Evolutionary conservation across 2,888 invertebrate genomes (phyloP).

Genomic region (Nomada lathburiana): DNA sequence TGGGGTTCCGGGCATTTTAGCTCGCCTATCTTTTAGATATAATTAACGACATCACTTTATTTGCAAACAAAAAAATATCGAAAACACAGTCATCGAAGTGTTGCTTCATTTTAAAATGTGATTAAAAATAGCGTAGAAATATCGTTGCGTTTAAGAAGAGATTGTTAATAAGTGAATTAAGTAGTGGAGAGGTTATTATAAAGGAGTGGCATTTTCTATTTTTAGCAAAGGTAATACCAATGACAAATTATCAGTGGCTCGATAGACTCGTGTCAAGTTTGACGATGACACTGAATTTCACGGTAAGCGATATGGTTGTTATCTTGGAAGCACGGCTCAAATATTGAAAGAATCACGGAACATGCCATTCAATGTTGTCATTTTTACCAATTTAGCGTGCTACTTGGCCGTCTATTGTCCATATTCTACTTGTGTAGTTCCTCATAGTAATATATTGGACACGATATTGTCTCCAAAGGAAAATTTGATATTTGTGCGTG

Average conservation of each 20-base stretch:
- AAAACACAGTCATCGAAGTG: not conserved
- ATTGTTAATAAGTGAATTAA: not conserved
- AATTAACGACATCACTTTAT: slow-evolving; percentile 17
- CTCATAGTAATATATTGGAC: not conserved
- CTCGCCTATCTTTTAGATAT: slow-evolving; percentile 22
- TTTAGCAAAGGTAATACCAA: not conserved
- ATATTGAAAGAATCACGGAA: slow-evolving; percentile 7
- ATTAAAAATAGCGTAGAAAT: not conserved
- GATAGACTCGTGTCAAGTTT: not conserved
- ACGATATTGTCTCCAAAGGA: not conserved
- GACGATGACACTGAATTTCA: slow-evolving; percentile 6
- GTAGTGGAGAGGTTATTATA: not conserved
- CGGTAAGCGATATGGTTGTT: slow-evolving; percentile 1
- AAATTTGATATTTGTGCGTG: not conserved
- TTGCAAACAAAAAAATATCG: not conserved
- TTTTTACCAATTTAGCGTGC: slow-evolving; percentile 7
- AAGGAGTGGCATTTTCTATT: not conserved
- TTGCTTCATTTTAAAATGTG: not conserved
- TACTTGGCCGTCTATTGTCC: slow-evolving; percentile 11
- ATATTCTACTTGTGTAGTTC: slow-evolving; percentile 10
- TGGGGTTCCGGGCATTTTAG: slow-evolving; percentile 27
- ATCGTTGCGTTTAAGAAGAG: not conserved
- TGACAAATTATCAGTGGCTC: not conserved
- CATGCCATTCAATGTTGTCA: slow-evolving; percentile 17
- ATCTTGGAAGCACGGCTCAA: slow-evolving; percentile 12